Conservation (phyloP, 2,113 vertebrate genomes). For the Aleadryas rufinucha region DNA sequence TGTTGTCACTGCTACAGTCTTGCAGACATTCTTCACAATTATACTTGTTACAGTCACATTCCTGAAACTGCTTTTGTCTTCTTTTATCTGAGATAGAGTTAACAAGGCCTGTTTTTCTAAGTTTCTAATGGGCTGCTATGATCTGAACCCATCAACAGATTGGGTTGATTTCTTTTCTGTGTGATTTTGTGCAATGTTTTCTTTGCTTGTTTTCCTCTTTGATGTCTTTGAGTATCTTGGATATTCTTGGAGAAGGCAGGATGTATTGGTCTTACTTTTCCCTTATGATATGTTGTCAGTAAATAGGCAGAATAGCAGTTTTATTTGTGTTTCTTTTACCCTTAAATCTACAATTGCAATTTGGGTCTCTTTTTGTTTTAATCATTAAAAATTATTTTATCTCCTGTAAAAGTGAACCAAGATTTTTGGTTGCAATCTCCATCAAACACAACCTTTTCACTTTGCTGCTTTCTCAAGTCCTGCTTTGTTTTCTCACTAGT, state of each 20-base stretch:
- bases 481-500: neutral
- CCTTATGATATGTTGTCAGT: neutral
- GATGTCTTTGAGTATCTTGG: slow-evolving; percentile 6
- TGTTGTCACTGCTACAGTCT: neutral
- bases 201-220: slow-evolving; percentile 1
- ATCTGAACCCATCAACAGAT: slow-evolving; percentile 16
- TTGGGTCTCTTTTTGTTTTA: neutral
- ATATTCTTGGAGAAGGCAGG: neutral
- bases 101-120: slow-evolving; percentile 13
- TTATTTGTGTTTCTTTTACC: neutral
- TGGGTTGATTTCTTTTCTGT: neutral
- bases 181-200: neutral
- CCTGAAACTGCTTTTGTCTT: slow-evolving; percentile 28
- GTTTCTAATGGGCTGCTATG: slow-evolving; percentile 22
- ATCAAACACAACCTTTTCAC: neutral
- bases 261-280: neutral
- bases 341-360: neutral
- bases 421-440: neutral
- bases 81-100: neutral
- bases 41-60: neutral
- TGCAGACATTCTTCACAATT: slow-evolving; percentile 9
- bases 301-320: neutral
- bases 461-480: neutral
- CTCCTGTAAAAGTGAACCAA: neutral
- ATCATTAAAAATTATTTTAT: neutral